Evolutionary conservation across 1,140 invertebrate species (phyloP).

Genomic region (Leguminivora glycinivorella): DNA sequence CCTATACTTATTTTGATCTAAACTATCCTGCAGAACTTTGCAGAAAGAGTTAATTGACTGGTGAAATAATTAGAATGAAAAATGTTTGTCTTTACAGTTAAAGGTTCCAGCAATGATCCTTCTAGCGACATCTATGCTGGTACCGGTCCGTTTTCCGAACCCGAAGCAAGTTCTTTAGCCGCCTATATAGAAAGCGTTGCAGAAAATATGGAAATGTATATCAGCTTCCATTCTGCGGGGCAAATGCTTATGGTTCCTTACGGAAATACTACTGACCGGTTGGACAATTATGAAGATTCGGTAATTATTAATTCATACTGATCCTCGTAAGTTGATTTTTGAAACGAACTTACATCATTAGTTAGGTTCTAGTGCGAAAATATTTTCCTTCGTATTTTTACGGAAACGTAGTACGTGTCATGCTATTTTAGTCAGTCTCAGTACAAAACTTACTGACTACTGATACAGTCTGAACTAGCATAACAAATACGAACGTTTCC

Average conservation of each 20-base stretch:
- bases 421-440: too few species aligned
- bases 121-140: slow-evolving; percentile 2
- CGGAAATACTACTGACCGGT: slow-evolving; percentile 79
- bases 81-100: not conserved
- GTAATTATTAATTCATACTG: slow-evolving; percentile 44
- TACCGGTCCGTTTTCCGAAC: not conserved
- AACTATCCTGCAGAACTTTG: too few species aligned
- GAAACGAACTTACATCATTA: not conserved
- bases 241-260: slow-evolving; percentile 84
- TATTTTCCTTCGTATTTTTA: too few species aligned
- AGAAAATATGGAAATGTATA: slow-evolving; percentile 50
- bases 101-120: not conserved
- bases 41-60: too few species aligned
- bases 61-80: too few species aligned
- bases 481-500: too few species aligned
- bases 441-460: too few species aligned
- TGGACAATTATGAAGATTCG: slow-evolving; percentile 80
- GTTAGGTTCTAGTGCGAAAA: too few species aligned
- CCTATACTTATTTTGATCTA: too few species aligned
- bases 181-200: slow-evolving; percentile 10
- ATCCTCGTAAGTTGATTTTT: not conserved
- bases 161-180: not conserved
- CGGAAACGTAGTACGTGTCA: too few species aligned
- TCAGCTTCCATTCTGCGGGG: slow-evolving; percentile 85
- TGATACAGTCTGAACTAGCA: too few species aligned